A percentile compares a stretch with the other conserved stretches of the same genome.
These are phyloP conservation scores for Megastigmus dorsalis DNA, from an alignment of 2,888 invertebrate species.

Conservation along the genomic window DNA sequence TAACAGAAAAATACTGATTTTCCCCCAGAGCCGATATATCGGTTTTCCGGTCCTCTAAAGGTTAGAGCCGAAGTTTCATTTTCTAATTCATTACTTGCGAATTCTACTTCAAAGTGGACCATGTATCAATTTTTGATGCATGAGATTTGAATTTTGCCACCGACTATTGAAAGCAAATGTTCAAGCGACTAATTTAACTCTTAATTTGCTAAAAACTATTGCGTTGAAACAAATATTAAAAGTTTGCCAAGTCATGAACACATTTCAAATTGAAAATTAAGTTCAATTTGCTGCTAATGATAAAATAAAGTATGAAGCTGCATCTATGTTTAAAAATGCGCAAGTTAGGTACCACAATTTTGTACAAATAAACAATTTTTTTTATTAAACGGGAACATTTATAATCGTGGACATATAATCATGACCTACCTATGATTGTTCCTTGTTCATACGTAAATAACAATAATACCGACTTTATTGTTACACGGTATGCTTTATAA, in stretches of 20 bases:
- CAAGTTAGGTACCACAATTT: background rate
- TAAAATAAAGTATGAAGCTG: background rate
- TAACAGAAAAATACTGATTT: too few relatives aligned
- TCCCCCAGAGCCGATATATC: too few relatives aligned
- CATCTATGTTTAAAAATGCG: background rate
- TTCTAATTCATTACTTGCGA: conserved; percentile 47
- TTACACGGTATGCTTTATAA: background rate
- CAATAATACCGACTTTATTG: background rate
- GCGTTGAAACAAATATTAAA: conserved; percentile 48
- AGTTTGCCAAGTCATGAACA: conserved; percentile 52
- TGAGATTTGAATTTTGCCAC: conserved; percentile 52
- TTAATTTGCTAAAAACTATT: conserved; percentile 48
- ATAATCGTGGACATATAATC: conserved; percentile 29
- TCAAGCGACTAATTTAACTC: conserved; percentile 29
- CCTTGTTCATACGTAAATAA: background rate
- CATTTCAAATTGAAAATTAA: background rate
- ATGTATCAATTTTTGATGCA: conserved; percentile 47
- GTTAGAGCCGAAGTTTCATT: conserved; percentile 52
- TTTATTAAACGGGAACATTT: conserved; percentile 39
- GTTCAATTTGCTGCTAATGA: background rate
- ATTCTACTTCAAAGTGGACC: conserved; percentile 46
- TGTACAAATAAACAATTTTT: background rate
- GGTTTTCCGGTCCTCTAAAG: too few relatives aligned
- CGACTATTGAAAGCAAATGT: conserved; percentile 44
- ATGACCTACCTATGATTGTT: background rate